Conservation (phyloP, 92 coral and sea anemone genomes). For the Zoanthus sociatus region DNA sequence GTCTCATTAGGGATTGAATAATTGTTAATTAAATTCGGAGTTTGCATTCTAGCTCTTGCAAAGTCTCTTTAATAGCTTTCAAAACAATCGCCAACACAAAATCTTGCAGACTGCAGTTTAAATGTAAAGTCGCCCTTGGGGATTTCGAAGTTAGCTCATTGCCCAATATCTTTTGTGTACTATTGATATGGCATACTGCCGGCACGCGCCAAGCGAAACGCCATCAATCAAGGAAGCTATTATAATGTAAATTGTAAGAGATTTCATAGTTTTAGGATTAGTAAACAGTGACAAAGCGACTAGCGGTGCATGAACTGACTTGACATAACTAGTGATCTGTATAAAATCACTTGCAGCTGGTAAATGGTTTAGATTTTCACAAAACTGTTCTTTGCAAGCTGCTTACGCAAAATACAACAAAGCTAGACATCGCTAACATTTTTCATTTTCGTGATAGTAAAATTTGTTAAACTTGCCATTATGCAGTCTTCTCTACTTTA, state of each 20-base stretch:
- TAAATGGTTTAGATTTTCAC: conserved; percentile 7
- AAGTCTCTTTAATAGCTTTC: background rate
- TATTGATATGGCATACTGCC: conserved; percentile 53
- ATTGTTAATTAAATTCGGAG: background rate
- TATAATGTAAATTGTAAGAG: conserved; percentile 81
- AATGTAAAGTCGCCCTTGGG: conserved; percentile 33
- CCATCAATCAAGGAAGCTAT: conserved; percentile 74
- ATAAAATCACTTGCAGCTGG: conserved; percentile 38
- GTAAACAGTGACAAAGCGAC: conserved; percentile 59
- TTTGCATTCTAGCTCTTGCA: conserved; percentile 16
- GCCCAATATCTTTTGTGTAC: conserved; percentile 15
- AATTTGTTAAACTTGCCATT: background rate
- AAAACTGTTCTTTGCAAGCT: background rate
- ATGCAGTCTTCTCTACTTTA: background rate
- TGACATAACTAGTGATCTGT: conserved; percentile 40
- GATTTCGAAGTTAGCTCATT: conserved; percentile 15
- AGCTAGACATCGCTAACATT: background rate
- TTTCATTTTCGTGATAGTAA: background rate
- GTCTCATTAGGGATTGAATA: background rate
- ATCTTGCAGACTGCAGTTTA: background rate
- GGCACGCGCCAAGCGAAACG: conserved; percentile 87
- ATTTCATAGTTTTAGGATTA: conserved; percentile 64
- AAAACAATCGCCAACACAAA: conserved; percentile 29
- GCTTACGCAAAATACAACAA: background rate
- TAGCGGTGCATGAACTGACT: background rate